These are phyloP conservation scores for Mythimna impura DNA, from an alignment of 2,888 invertebrate genomes.

Conservation along the genomic window DNA sequence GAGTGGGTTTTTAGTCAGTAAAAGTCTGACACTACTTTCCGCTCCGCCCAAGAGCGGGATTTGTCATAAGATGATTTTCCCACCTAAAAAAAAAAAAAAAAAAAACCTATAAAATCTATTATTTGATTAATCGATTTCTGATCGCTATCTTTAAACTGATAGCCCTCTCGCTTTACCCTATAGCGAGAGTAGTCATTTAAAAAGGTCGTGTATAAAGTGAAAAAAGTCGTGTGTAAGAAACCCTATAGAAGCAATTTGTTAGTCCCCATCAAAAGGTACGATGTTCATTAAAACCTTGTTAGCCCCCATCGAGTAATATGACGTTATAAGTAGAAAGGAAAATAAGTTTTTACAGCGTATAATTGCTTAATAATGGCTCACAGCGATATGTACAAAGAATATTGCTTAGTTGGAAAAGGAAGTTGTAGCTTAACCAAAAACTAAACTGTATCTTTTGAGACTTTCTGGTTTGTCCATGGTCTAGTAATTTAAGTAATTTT, in stretches of 20 bases:
- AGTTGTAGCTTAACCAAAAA: neutral
- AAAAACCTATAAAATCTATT: too few relatives aligned
- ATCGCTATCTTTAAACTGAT: too few relatives aligned
- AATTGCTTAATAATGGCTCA: slow-evolving; percentile 17
- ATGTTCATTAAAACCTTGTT: slow-evolving; percentile 22
- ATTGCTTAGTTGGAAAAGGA: neutral
- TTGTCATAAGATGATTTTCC: too few relatives aligned
- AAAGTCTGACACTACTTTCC: too few relatives aligned
- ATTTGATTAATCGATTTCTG: too few relatives aligned
- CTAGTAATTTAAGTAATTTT: too few relatives aligned
- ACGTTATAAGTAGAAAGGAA: neutral
- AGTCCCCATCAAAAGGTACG: neutral
- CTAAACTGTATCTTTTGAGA: neutral
- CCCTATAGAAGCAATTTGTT: neutral
- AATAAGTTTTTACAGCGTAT: slow-evolving; percentile 12
- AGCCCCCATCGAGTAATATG: slow-evolving; percentile 15
- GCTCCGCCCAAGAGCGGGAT: too few relatives aligned
- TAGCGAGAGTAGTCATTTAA: too few relatives aligned
- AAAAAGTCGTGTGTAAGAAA: neutral
- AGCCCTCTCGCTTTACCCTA: too few relatives aligned
- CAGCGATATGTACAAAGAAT: neutral
- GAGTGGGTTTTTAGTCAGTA: too few relatives aligned
- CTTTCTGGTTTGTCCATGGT: too few relatives aligned
- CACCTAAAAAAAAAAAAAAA: too few relatives aligned
- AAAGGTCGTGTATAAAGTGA: neutral